A percentile compares a stretch with the other conserved stretches of the same genome.
These are phyloP conservation scores for Notamacropus eugenii DNA, from an alignment of 2,797 vertebrate genomes.

Conservation along the genomic window DNA sequence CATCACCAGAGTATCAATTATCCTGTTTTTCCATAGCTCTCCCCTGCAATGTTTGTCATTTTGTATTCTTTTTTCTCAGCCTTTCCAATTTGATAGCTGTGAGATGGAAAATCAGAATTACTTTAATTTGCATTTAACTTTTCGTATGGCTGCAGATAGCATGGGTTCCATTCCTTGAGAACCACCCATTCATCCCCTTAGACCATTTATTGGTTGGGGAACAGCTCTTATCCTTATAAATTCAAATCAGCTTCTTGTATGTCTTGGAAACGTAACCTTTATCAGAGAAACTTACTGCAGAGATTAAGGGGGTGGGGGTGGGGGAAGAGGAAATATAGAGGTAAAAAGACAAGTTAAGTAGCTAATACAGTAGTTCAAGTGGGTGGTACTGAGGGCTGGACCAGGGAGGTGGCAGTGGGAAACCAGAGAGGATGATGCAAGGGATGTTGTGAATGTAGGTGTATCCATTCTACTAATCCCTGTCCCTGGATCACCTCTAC, in stretches of 20 bases:
- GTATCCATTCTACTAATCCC: not conserved
- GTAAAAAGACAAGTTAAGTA: not conserved
- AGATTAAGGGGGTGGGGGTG: not conserved
- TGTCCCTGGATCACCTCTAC: not conserved
- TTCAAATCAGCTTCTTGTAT: not conserved
- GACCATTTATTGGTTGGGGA: not conserved
- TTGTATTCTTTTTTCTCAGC: not conserved
- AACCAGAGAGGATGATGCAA: not conserved
- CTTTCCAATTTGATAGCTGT: not conserved
- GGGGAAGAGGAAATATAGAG: not conserved
- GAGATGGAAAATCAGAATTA: not conserved
- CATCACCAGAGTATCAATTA: not conserved
- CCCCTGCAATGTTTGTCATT: not conserved
- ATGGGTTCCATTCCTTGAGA: not conserved
- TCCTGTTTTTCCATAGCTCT: not conserved
- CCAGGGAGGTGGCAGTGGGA: not conserved
- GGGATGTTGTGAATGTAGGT: not conserved
- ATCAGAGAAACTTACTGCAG: not conserved
- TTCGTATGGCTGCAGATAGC: not conserved
- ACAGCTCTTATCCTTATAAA: not conserved
- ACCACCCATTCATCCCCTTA: not conserved
- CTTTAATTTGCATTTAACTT: not conserved
- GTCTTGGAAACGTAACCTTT: not conserved
- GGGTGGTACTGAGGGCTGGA: not conserved
- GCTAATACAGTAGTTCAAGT: not conserved